Percentiles rank a stretch among this genome's conserved stretches.
Evolutionary conservation across 1,140 invertebrate species (phyloP).

Genomic region (Saccostrea glomerata): DNA sequence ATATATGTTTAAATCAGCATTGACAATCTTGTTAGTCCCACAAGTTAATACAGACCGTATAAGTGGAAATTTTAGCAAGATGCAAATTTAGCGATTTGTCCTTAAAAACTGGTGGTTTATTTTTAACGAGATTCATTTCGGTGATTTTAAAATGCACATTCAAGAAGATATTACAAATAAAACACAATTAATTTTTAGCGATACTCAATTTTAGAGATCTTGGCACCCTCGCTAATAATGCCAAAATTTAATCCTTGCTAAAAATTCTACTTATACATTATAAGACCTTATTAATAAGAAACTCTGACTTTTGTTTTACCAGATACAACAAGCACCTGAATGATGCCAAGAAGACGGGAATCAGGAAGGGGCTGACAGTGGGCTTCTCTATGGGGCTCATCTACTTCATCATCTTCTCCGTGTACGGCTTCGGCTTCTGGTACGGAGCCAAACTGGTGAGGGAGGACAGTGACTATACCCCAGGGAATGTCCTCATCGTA

Average conservation of each 20-base stretch:
- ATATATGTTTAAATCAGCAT: too few relatives aligned
- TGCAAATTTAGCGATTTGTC: too few relatives aligned
- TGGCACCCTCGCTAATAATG: too few relatives aligned
- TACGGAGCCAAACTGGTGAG: slow-evolving; percentile 75
- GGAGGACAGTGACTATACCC: slow-evolving; percentile 64
- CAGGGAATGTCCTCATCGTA: slow-evolving; percentile 70
- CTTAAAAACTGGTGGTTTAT: too few relatives aligned
- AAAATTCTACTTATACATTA: too few relatives aligned
- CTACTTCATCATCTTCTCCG: slow-evolving; percentile 83
- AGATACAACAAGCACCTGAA: slow-evolving; percentile 83
- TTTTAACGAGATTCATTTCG: too few relatives aligned
- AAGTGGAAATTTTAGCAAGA: too few relatives aligned
- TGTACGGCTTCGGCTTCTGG: slow-evolving; percentile 81
- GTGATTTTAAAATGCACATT: too few relatives aligned
- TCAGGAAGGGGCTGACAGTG: slow-evolving; percentile 85
- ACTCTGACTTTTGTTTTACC: neutral
- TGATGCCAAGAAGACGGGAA: slow-evolving; percentile 85
- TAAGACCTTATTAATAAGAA: neutral
- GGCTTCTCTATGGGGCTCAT: slow-evolving; percentile 82
- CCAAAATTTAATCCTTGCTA: too few relatives aligned
- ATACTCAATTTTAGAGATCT: too few relatives aligned
- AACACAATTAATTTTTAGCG: too few relatives aligned
- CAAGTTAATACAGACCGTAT: neutral
- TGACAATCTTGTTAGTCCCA: neutral
- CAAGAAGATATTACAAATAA: too few relatives aligned